These are phyloP conservation scores for Omphaloscelis lunosa DNA, from an alignment of 2,888 invertebrate genomes.

Conservation along the genomic window DNA sequence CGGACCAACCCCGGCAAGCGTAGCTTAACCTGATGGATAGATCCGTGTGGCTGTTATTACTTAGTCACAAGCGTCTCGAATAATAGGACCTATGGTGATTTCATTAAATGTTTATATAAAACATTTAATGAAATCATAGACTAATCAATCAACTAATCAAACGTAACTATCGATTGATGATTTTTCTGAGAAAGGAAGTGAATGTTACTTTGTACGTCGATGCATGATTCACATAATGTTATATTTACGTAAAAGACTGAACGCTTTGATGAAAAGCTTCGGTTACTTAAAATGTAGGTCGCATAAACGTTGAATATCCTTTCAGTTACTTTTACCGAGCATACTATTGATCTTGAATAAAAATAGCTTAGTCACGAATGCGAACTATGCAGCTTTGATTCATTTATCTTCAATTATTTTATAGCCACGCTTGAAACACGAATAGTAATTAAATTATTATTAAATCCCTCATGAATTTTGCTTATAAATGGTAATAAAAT, in stretches of 20 bases:
- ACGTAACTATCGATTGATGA: slow-evolving; percentile 49
- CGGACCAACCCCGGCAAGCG: too few relatives aligned
- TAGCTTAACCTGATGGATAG: too few relatives aligned
- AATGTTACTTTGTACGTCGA: slow-evolving; percentile 71
- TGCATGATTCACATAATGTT: slow-evolving; percentile 69
- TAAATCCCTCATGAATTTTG: slow-evolving; percentile 21
- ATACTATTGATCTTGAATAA: slow-evolving; percentile 53
- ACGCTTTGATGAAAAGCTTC: slow-evolving; percentile 66
- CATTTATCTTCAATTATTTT: slow-evolving; percentile 21
- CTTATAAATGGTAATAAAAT: slow-evolving; percentile 25
- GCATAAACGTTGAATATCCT: slow-evolving; percentile 63
- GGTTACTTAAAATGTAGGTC: slow-evolving; percentile 67
- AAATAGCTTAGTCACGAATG: slow-evolving; percentile 49
- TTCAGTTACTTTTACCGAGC: slow-evolving; percentile 46
- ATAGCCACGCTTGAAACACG: slow-evolving; percentile 33
- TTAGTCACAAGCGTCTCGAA: too few relatives aligned
- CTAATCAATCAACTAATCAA: slow-evolving; percentile 43
- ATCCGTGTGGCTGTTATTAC: too few relatives aligned
- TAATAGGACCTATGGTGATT: not conserved
- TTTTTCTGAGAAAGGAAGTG: slow-evolving; percentile 71
- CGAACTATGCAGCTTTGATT: slow-evolving; percentile 30
- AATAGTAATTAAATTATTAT: slow-evolving; percentile 36
- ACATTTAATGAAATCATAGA: too few relatives aligned
- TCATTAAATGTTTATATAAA: not conserved
- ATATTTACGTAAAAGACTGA: slow-evolving; percentile 69